Percentiles rank a stretch among this genome's conserved stretches.
Evolutionary conservation across 2,113 vertebrate species (phyloP).

Genomic region (Lamprotornis superbus): DNA sequence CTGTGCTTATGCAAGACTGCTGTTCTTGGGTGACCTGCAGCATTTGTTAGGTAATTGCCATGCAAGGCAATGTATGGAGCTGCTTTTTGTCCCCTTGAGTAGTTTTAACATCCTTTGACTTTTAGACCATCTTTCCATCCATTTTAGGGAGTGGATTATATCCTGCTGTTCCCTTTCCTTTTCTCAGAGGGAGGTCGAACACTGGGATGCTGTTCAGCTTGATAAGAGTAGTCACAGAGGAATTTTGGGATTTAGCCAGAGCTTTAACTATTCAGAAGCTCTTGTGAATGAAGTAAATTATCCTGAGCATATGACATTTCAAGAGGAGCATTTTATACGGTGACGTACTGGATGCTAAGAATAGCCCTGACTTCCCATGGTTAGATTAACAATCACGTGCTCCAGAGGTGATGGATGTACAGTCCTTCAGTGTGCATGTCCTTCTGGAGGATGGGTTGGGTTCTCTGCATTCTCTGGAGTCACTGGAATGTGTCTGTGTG

Average conservation of each 20-base stretch:
- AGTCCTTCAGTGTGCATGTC: background rate
- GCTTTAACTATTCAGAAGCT: constrained; percentile 37
- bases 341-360: constrained; percentile 8
- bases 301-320: background rate
- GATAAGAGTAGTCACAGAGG: background rate
- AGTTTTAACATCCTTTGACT: background rate
- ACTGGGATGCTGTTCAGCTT: background rate
- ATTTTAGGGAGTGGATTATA: background rate
- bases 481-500: background rate
- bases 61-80: background rate
- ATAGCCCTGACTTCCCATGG: background rate
- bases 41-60: background rate
- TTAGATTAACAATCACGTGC: background rate
- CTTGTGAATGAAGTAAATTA: constrained; percentile 19
- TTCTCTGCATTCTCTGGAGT: background rate
- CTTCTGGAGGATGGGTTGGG: background rate
- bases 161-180: background rate
- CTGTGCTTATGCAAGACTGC: background rate
- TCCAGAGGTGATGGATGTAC: background rate
- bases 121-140: background rate
- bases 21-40: background rate
- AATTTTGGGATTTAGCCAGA: constrained; percentile 5
- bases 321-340: constrained; percentile 1
- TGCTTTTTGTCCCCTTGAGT: background rate
- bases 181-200: background rate